phyloP scores from a whole-genome alignment of 2,113 vertebrate species.

The Quiscalus mexicanus region DNA sequence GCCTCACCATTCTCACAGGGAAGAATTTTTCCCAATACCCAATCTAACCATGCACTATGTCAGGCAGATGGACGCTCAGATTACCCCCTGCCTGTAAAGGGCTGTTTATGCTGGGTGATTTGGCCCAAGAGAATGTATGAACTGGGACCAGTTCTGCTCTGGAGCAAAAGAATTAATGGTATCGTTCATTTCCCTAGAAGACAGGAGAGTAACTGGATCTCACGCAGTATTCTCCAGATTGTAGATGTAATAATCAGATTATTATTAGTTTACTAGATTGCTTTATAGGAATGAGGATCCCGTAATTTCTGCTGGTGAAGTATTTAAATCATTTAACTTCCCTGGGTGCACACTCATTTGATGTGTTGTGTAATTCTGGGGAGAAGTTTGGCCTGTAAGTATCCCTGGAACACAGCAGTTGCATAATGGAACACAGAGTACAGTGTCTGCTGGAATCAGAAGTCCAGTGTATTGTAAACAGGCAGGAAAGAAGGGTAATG shows the following conservation, averaged over 20 bases:
- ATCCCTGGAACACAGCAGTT: background rate
- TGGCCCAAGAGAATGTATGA: background rate
- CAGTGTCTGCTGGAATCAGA: background rate
- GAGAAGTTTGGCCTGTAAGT: background rate
- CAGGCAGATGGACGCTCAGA: fast-evolving
- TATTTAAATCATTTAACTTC: background rate
- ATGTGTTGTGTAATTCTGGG: background rate
- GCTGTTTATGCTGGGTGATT: background rate
- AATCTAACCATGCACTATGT: background rate
- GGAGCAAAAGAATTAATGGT: background rate
- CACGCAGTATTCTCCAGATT: background rate
- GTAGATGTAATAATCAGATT: background rate
- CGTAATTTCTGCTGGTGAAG: background rate
- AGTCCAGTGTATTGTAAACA: background rate
- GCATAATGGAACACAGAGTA: background rate
- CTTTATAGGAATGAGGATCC: background rate
- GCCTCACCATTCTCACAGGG: background rate
- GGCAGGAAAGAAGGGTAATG: background rate
- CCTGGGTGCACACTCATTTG: background rate
- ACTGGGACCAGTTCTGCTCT: background rate
- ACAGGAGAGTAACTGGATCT: background rate
- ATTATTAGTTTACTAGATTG: background rate
- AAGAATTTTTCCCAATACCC: background rate
- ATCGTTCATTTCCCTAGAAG: background rate
- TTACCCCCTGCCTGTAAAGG: fast-evolving